Conservation (phyloP, 2,888 invertebrate species). For the Nemurella pictetii region DNA sequence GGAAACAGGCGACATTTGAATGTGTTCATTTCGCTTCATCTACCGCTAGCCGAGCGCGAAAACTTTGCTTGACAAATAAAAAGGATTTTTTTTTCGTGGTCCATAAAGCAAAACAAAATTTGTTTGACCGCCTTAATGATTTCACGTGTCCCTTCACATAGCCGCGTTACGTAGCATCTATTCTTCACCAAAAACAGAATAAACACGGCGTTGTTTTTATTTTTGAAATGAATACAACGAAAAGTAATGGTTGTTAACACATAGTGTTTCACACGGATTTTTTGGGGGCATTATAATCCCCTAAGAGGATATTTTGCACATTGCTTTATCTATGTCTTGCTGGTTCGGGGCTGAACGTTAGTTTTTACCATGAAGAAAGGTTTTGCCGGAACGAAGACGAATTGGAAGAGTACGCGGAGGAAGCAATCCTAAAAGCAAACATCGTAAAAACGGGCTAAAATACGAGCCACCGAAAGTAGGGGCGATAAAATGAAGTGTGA, state of each 20-base stretch:
- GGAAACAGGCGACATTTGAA: background rate
- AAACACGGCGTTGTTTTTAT: background rate
- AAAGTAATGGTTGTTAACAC: background rate
- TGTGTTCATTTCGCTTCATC: background rate
- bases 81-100: background rate
- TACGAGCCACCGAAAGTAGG: slow-evolving; percentile 20
- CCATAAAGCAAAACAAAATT: background rate
- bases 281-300: background rate
- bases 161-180: too few relatives aligned
- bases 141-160: background rate
- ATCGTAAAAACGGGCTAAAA: slow-evolving; percentile 26
- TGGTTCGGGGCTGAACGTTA: background rate
- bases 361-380: slow-evolving; percentile 10
- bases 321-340: background rate
- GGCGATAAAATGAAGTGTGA: slow-evolving; percentile 10
- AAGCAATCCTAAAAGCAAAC: slow-evolving; percentile 25
- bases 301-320: background rate
- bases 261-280: background rate
- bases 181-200: background rate
- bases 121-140: background rate
- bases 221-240: background rate
- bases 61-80: background rate
- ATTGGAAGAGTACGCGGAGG: slow-evolving; percentile 18
- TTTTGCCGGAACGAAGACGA: slow-evolving; percentile 12
- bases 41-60: background rate